Conservation (phyloP, 2,113 vertebrate genomes). For the Scophthalmus maximus region DNA sequence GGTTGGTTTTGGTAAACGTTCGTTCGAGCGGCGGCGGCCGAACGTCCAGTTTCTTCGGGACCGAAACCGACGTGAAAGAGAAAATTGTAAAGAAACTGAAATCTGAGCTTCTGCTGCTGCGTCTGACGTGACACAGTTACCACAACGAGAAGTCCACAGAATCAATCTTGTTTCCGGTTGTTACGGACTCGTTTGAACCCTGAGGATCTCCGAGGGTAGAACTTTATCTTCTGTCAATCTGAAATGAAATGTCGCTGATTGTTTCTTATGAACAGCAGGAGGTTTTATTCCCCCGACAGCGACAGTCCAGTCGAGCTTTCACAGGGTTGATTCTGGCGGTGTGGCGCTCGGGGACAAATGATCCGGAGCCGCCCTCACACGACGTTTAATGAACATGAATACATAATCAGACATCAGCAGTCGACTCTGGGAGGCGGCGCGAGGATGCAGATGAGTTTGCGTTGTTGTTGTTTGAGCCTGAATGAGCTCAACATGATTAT, state of each 20-base stretch:
- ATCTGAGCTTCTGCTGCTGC: no score
- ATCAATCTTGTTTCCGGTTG: no score
- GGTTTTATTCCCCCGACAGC: neutral
- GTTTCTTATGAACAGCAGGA: neutral
- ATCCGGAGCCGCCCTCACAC: neutral
- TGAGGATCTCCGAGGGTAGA: no score
- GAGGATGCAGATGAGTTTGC: conserved; percentile 9
- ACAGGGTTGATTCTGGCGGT: neutral
- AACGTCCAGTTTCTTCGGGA: no score
- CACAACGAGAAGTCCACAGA: no score
- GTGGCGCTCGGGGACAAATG: neutral
- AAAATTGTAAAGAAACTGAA: no score
- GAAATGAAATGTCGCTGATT: neutral
- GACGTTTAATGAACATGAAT: neutral
- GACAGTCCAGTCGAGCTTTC: neutral
- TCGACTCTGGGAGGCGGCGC: neutral
- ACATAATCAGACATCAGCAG: neutral
- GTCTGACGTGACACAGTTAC: no score
- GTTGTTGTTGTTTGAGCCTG: conserved; percentile 11
- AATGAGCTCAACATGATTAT: neutral
- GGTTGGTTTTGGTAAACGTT: no score
- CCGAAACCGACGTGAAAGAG: no score
- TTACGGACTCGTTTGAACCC: no score
- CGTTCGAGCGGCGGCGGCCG: no score
- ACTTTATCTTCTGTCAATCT: neutral